phyloP scores from a whole-genome alignment of 2,888 invertebrate species.

The Lordiphosa andalusiaca region DNA sequence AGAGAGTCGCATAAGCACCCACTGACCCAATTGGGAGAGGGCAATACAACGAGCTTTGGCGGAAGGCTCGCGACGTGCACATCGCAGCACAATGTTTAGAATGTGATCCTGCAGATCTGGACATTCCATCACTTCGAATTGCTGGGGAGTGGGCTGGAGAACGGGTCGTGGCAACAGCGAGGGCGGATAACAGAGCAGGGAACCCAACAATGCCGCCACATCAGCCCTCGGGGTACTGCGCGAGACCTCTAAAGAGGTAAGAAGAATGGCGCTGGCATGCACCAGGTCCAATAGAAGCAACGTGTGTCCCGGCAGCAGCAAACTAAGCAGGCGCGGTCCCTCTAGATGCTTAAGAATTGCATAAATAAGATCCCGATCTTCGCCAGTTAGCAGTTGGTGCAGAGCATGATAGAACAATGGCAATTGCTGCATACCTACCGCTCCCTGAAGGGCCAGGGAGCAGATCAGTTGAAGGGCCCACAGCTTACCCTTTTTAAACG shows the following conservation, averaged over 20 bases:
- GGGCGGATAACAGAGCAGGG: slow-evolving; percentile 90
- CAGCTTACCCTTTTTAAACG: slow-evolving; percentile 90
- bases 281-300: slow-evolving; percentile 93
- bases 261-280: slow-evolving; percentile 92
- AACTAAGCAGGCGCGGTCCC: slow-evolving; percentile 91
- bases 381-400: slow-evolving; percentile 87
- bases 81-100: slow-evolving; percentile 91
- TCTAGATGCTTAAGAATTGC: slow-evolving; percentile 89
- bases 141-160: slow-evolving; percentile 83
- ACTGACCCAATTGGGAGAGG: slow-evolving; percentile 89
- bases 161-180: slow-evolving; percentile 82
- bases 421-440: slow-evolving; percentile 84
- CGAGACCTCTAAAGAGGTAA: slow-evolving; percentile 89
- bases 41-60: slow-evolving; percentile 94
- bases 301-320: slow-evolving; percentile 93
- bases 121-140: slow-evolving; percentile 79
- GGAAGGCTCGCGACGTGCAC: slow-evolving; percentile 93
- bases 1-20: slow-evolving; percentile 77
- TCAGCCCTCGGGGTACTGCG: slow-evolving; percentile 91
- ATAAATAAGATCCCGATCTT: slow-evolving; percentile 88
- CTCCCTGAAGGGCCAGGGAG: slow-evolving; percentile 87
- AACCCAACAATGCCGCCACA: slow-evolving; percentile 93
- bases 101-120: slow-evolving; percentile 86
- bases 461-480: slow-evolving; percentile 93
- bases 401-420: slow-evolving; percentile 93